Base-by-base conservation (phyloP, 2,888 invertebrate species). In the Odontocerum albicorne region DNA sequence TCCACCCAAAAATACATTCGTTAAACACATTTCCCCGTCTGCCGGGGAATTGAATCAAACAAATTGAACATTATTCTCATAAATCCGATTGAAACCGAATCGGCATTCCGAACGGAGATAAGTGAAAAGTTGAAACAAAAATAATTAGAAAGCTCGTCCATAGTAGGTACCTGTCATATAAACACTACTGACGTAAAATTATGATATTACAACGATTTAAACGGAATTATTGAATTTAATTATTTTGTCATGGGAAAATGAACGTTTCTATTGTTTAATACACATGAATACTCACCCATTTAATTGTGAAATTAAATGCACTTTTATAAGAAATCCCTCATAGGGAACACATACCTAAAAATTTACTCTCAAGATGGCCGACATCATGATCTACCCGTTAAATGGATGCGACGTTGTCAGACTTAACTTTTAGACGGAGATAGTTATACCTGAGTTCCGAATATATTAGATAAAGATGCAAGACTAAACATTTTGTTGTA, bases 311-410 rank as follows among this genome's bases (percentile, higher is more conserved):
- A 70, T 73, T 69, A 69, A 65, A 71, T 71, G 69, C 71, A 69
- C 71, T 71, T 72, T 70, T 70, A n/a, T 71, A 75, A 73, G 69
- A 72, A 71, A 68, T 72, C 67, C 72, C 64, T 72, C 73, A 73
- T 75, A 75, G 73, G 77, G 72, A 71, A 59, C 55, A 78, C 77
- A 80, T 79, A 80, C 80, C 79, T 79, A 74, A 56, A n/a, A 79
- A 80, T 77, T 76, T 74, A 75, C 75, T 81, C 81, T 79, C 81
- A 82, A 82, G 79, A 82, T 82, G 82, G 82, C 81, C 80, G 77
- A 80, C 73, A 75, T 76, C 76, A 76, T 75, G n/a, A n/a, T n/a
- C 74, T 74, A 76, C 75, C 73, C 74, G 72, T 75, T 77, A 19
- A 51, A 78, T 77, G 76, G 74, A 76, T 71, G 77, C 77, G 77